These are phyloP conservation scores for Abrostola triplasia DNA, from an alignment of 2,888 invertebrate genomes.

Conservation along the genomic window DNA sequence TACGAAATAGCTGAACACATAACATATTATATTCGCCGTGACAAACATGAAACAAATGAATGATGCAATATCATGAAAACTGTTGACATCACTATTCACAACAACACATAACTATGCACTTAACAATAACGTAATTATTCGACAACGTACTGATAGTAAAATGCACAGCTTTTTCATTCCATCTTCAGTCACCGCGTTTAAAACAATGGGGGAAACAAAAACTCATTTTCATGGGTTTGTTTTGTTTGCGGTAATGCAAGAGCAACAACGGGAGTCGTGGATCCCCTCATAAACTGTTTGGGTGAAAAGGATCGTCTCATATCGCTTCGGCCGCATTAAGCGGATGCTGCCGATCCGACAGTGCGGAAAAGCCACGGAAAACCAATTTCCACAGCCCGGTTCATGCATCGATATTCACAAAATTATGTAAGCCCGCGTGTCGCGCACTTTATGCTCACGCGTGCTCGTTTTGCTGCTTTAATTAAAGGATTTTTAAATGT, in stretches of 20 bases:
- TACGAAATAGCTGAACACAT: background rate
- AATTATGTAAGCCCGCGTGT: constrained; percentile 54
- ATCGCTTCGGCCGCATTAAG: constrained; percentile 68
- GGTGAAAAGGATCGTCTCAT: constrained; percentile 67
- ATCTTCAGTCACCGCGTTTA: constrained; percentile 56
- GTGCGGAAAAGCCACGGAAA: constrained; percentile 71
- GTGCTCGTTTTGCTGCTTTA: constrained; percentile 41
- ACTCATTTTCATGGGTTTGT: constrained; percentile 68
- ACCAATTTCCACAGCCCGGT: constrained; percentile 67
- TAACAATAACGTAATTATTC: constrained; percentile 21
- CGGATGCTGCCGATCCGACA: constrained; percentile 62
- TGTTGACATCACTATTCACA: constrained; percentile 14
- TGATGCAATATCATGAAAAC: background rate
- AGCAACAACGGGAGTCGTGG: constrained; percentile 71
- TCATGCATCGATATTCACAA: constrained; percentile 57
- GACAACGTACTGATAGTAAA: constrained; percentile 34
- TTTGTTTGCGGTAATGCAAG: constrained; percentile 77
- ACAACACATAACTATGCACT: constrained; percentile 15
- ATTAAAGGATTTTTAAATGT: constrained; percentile 42
- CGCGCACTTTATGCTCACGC: constrained; percentile 47
- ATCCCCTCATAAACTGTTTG: constrained; percentile 73
- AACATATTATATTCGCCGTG: background rate
- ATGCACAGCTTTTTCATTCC: constrained; percentile 49
- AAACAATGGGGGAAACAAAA: constrained; percentile 70
- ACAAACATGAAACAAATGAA: constrained; percentile 14